Evolutionary conservation across 2,797 vertebrate species (phyloP), one percentile per base, ranked within the genome.

Genomic region (Argya squamiceps): DNA sequence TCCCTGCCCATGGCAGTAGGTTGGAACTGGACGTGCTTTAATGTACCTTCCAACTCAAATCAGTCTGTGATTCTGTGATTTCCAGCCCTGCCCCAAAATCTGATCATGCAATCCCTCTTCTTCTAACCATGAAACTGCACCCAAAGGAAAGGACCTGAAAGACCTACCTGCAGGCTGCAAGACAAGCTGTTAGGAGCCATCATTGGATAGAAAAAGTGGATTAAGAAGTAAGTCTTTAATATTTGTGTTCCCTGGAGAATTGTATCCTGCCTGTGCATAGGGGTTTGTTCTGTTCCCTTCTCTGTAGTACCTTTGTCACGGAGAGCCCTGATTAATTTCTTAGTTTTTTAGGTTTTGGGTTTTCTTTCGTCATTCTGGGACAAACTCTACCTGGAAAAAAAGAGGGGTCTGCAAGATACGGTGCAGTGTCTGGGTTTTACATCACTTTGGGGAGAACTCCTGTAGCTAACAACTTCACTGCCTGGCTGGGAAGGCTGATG

Each of bases 51-150:
- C 53, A 73, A n/a, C 10, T 12, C 32, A 11, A 47, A 73, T 17
- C 34, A 24, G 14, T 20, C 30, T 60, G 46, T 58, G 59, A 10
- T 30, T 65, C 0, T 2, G 20, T 50, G 55, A 34, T 67, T 63
- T 83, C 37, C 53, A 95, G 18, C 32, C 56, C 41, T 36, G 22
- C 36, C 70, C 55, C 37, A 44, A 70, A 77, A 32, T 58, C 19
- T 8, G 6, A 36, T 27, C 2, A 0, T 14, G 34, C 8, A 14
- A 23, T 32, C 29, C 19, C 7, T 15, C 36, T 34, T 60, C 39
- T 82, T 32, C 58, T 21, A 13, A 3, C 23, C 24, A 26, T 0
- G 2, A 47, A 67, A 30, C 24, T 47, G 19, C 1, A 2, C 24
- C 22, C 53, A 12, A 6, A 52, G 32, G n/a, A 30, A 37, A 60